Evolutionary conservation across 2,888 invertebrate species (phyloP).

Genomic region (Watsonalla cultraria): DNA sequence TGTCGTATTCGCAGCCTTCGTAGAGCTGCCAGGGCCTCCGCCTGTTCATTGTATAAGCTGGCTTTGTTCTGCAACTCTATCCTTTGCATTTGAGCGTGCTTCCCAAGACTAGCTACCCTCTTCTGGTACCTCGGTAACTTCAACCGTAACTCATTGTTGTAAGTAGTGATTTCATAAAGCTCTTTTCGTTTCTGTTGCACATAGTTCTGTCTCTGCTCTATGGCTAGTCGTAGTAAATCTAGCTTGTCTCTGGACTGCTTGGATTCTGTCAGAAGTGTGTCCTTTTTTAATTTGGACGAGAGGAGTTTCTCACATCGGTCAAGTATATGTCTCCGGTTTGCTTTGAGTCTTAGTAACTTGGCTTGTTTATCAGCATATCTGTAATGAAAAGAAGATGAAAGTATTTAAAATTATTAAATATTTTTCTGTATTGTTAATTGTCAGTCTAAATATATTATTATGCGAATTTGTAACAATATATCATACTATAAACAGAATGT

Average conservation of each 20-base stretch:
- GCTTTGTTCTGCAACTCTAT: constrained; percentile 53
- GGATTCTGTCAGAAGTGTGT: constrained; percentile 57
- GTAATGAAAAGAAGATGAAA: constrained; percentile 2
- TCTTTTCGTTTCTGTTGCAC: constrained; percentile 51
- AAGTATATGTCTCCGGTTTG: constrained; percentile 75
- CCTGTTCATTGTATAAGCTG: constrained; percentile 46
- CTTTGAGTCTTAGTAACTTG: constrained; percentile 77
- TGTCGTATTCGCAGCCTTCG: constrained; percentile 63
- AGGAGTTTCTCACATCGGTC: constrained; percentile 73
- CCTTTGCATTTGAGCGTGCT: constrained; percentile 50
- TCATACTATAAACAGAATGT: too few species aligned
- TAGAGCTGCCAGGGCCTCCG: constrained; percentile 49
- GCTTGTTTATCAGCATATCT: constrained; percentile 83
- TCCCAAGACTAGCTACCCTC: constrained; percentile 53
- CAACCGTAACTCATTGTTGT: constrained; percentile 54
- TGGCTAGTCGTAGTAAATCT: constrained; percentile 60
- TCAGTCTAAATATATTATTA: too few species aligned
- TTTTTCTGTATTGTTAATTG: background rate
- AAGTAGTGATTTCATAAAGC: constrained; percentile 38
- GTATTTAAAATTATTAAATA: constrained; percentile 1
- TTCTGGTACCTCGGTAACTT: constrained; percentile 68
- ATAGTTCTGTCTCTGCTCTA: constrained; percentile 58
- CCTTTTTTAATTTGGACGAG: constrained; percentile 55
- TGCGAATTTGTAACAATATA: too few species aligned
- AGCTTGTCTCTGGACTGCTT: constrained; percentile 64